These are phyloP conservation scores for Nanorana parkeri DNA, from an alignment of 2,113 vertebrate genomes.

Conservation along the genomic window DNA sequence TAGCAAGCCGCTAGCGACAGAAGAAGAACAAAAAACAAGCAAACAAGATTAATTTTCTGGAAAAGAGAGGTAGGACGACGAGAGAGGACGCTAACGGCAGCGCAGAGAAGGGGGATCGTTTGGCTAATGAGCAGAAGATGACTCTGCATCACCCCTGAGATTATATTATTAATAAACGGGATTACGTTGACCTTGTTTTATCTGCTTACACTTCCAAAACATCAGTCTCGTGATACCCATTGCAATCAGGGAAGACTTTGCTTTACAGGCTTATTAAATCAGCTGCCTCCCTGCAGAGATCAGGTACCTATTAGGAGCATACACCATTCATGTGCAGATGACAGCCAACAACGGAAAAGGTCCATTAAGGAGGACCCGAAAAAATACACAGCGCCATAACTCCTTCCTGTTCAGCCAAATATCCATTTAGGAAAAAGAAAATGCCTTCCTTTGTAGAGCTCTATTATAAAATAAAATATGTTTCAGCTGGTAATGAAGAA, in stretches of 20 bases:
- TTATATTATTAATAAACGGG: slow-evolving; percentile 31
- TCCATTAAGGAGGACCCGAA: not conserved
- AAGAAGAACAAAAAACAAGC: not conserved
- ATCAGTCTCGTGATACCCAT: slow-evolving; percentile 6
- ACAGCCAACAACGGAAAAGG: not conserved
- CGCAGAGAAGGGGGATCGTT: slow-evolving; percentile 34
- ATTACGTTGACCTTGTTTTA: slow-evolving; percentile 40
- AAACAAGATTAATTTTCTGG: slow-evolving; percentile 24
- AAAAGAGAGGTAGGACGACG: not conserved
- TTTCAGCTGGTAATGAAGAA: not conserved
- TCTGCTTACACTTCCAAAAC: slow-evolving; percentile 49
- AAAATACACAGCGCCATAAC: too few species aligned
- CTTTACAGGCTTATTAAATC: slow-evolving; percentile 47
- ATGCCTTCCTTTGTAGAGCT: too few species aligned
- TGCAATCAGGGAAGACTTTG: slow-evolving; percentile 25
- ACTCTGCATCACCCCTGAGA: slow-evolving; percentile 36
- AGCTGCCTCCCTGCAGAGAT: slow-evolving; percentile 8
- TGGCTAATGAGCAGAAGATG: slow-evolving; percentile 41
- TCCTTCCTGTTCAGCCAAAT: not conserved
- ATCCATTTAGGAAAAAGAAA: not conserved
- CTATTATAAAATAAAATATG: not conserved
- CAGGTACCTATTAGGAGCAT: not conserved
- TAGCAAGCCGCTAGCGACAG: slow-evolving; percentile 7
- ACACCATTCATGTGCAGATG: not conserved
- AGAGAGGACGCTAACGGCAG: slow-evolving; percentile 1